Evolutionary conservation across 2,113 vertebrate species (phyloP).

Genomic region (Eublepharis macularius): DNA sequence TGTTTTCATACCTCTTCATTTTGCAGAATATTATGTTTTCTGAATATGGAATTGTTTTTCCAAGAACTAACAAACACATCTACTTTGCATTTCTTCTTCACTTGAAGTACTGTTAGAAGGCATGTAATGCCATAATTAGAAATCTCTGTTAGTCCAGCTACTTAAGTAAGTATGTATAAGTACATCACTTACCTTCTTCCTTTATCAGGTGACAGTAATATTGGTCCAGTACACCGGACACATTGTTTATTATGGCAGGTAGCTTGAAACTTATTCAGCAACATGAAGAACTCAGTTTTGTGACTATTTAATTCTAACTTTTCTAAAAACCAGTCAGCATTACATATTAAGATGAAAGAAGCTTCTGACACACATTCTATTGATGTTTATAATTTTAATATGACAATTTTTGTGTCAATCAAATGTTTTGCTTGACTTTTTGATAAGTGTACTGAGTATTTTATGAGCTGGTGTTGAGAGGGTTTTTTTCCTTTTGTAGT

Average conservation of each 20-base stretch:
- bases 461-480: slow-evolving; percentile 54
- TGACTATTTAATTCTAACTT: not conserved
- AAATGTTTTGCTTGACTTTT: slow-evolving; percentile 67
- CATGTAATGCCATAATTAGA: not conserved
- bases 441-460: slow-evolving; percentile 60
- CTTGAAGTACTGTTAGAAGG: not conserved
- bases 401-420: slow-evolving; percentile 57
- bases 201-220: fast-evolving
- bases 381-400: not conserved
- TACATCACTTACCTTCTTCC: not conserved
- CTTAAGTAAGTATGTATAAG: not conserved
- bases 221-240: not conserved
- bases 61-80: not conserved
- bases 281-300: not conserved
- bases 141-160: not conserved
- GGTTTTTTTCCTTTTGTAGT: slow-evolving; percentile 35
- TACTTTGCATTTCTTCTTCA: not conserved
- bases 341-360: slow-evolving; percentile 20
- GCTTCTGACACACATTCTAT: not conserved
- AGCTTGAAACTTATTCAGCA: slow-evolving; percentile 10
- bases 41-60: not conserved
- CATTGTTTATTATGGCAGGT: not conserved
- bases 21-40: not conserved
- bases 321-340: not conserved
- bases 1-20: not conserved